A percentile compares a stretch with the other conserved stretches of the same genome.
Evolutionary conservation across 2,113 vertebrate genomes (phyloP).

Genomic region (Fregata magnificens): DNA sequence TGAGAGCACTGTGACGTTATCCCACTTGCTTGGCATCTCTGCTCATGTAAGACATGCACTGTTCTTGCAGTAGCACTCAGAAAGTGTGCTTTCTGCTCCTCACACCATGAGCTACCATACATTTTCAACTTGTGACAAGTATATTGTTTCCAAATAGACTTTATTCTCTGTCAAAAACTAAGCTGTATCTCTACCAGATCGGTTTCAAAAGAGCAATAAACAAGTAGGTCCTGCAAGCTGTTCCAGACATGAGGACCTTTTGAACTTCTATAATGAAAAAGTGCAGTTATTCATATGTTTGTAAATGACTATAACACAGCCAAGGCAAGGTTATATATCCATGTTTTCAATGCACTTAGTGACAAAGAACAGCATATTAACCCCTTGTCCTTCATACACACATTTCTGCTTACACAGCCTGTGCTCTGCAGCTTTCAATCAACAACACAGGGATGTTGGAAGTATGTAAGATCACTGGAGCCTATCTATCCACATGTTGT

Average conservation of each 20-base stretch:
- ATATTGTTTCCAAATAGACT: background rate
- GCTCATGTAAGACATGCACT: background rate
- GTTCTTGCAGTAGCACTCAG: background rate
- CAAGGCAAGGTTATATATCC: background rate
- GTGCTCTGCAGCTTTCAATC: background rate
- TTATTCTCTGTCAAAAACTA: background rate
- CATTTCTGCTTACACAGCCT: background rate
- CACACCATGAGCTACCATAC: background rate
- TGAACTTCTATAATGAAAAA: background rate
- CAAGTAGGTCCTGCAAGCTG: background rate
- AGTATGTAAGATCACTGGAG: background rate
- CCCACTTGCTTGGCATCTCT: background rate
- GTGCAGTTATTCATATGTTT: background rate
- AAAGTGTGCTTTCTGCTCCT: background rate
- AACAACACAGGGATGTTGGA: accelerated
- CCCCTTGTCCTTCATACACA: background rate
- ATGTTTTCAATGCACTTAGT: background rate
- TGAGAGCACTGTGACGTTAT: background rate
- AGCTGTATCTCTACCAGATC: background rate
- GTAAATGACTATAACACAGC: background rate
- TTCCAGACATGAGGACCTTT: background rate
- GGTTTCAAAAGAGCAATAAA: background rate
- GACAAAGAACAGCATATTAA: background rate
- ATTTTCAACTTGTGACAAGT: background rate
- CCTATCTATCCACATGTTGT: background rate